Conservation (phyloP, 2,888 invertebrate species). For the Idaea dimidiata region DNA sequence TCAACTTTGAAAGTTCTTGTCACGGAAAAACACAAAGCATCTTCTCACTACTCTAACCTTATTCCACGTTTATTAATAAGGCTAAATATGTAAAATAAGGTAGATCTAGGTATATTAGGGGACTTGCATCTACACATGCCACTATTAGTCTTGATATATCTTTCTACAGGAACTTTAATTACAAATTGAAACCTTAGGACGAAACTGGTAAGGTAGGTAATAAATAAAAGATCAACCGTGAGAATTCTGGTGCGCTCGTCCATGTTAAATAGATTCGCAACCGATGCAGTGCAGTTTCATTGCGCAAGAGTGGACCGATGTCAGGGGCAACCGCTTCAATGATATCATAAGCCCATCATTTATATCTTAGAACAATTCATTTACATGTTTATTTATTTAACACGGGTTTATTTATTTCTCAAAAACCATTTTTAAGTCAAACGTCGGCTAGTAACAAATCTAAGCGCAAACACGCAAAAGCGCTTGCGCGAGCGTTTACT, state of each 20-base stretch:
- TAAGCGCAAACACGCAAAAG: too few species aligned
- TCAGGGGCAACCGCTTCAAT: slow-evolving; percentile 44
- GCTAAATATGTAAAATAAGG: too few species aligned
- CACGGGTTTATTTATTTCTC: slow-evolving; percentile 5
- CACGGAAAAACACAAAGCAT: too few species aligned
- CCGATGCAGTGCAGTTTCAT: slow-evolving; percentile 13
- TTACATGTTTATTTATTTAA: background rate
- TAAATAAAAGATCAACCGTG: background rate
- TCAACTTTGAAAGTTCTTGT: too few species aligned
- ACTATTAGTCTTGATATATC: background rate
- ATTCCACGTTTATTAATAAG: too few species aligned
- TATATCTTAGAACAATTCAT: slow-evolving; percentile 2
- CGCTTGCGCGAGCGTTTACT: too few species aligned
- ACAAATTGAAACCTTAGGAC: background rate
- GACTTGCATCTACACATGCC: too few species aligned
- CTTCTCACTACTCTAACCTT: too few species aligned
- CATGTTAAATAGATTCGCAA: slow-evolving; percentile 1
- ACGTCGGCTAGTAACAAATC: too few species aligned
- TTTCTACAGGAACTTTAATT: background rate
- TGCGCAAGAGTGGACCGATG: slow-evolving; percentile 37
- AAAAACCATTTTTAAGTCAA: too few species aligned
- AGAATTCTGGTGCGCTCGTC: background rate
- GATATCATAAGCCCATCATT: slow-evolving; percentile 1
- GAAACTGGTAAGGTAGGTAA: background rate
- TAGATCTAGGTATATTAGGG: too few species aligned